phyloP scores from a whole-genome alignment of 2,888 invertebrate species.

The Epistrophella euchroma region DNA sequence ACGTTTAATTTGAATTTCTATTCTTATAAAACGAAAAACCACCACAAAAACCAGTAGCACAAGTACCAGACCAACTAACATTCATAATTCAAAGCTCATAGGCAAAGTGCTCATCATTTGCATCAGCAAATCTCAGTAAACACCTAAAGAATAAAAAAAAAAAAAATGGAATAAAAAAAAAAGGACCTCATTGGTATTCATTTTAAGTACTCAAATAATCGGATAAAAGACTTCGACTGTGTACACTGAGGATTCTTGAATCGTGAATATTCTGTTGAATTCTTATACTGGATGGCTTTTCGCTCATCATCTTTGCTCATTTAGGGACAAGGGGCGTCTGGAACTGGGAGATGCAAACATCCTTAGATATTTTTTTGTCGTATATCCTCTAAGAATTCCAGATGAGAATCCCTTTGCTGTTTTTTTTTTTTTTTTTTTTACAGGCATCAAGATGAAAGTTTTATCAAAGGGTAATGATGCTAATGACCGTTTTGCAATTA shows the following conservation, averaged over 20 bases:
- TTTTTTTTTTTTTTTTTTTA: neutral
- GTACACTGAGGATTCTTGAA: conserved; percentile 30
- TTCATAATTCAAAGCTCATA: conserved; percentile 4
- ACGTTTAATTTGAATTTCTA: conserved; percentile 57
- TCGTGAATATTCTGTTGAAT: conserved; percentile 5
- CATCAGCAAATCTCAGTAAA: conserved; percentile 58
- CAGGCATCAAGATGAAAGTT: conserved; percentile 26
- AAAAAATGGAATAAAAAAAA: neutral
- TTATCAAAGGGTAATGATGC: conserved; percentile 67
- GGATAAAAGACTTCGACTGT: conserved; percentile 63
- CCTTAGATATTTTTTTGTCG: conserved; percentile 30
- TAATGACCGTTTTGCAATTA: conserved; percentile 74
- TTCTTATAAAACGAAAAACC: neutral
- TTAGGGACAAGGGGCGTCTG: conserved; percentile 53
- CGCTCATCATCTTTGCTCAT: conserved; percentile 50
- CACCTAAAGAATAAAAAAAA: conserved; percentile 7
- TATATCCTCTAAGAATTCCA: neutral
- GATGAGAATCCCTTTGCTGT: conserved; percentile 24
- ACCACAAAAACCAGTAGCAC: neutral
- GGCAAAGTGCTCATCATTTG: conserved; percentile 64
- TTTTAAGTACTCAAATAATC: conserved; percentile 69
- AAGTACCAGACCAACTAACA: neutral
- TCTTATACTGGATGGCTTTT: conserved; percentile 27
- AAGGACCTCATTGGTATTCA: conserved; percentile 71
- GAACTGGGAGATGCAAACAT: conserved; percentile 56